Conservation (phyloP, 2,888 invertebrate genomes). For the Piscicola geometra region DNA sequence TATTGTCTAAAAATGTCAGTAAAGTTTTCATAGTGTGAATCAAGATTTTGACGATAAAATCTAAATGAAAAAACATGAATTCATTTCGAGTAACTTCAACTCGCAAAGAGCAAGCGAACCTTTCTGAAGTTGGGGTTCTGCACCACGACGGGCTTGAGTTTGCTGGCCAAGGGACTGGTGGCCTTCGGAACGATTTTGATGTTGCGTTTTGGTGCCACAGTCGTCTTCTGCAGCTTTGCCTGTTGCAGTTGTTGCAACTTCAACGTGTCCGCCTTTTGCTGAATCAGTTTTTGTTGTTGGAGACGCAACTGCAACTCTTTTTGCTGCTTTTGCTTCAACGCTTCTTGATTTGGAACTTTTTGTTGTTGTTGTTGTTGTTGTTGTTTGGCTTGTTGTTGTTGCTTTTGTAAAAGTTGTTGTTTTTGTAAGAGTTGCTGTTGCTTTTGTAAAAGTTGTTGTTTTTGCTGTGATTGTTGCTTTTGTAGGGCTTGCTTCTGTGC, state of each 20-base stretch:
- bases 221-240: neutral
- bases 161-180: neutral
- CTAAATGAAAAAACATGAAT: neutral
- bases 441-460: neutral
- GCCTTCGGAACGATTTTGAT: neutral
- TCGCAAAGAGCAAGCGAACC: neutral
- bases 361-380: constrained; percentile 15
- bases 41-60: neutral
- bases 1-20: no score
- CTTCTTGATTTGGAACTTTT: neutral
- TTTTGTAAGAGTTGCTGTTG: neutral
- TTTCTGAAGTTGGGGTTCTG: constrained; percentile 13
- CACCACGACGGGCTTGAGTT: neutral
- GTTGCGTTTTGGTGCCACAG: neutral
- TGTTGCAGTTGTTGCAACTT: constrained; percentile 5
- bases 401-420: neutral
- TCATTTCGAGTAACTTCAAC: neutral
- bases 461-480: neutral
- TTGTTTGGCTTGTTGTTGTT: constrained; percentile 1
- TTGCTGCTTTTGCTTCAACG: neutral
- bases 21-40: no score
- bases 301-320: constrained; percentile 4
- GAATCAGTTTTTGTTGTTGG: neutral
- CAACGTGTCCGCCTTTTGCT: no score
- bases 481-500: neutral